These are phyloP conservation scores for Euplagia quadripunctaria DNA, from an alignment of 2,888 invertebrate genomes.

Conservation along the genomic window DNA sequence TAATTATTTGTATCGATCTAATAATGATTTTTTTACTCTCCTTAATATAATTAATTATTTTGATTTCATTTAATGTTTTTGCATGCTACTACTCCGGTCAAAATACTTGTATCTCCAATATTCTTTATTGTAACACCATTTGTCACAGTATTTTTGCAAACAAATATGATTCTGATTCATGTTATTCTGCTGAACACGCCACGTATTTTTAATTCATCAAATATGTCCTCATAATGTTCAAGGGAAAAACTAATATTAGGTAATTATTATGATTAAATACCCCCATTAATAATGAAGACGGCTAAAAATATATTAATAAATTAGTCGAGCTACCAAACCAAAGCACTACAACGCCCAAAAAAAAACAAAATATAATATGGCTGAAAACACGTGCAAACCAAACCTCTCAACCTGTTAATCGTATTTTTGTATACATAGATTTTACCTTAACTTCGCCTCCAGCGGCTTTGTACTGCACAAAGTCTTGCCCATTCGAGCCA, in stretches of 20 bases:
- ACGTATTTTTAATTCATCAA: slow-evolving; percentile 6
- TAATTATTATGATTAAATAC: not conserved
- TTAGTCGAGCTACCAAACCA: slow-evolving; percentile 25
- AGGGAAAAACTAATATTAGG: not conserved
- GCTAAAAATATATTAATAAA: not conserved
- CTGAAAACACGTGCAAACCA: slow-evolving; percentile 39
- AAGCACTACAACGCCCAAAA: slow-evolving; percentile 28
- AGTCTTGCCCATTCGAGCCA: slow-evolving; percentile 96
- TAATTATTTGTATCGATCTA: no score
- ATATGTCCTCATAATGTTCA: slow-evolving; percentile 9
- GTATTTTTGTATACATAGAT: slow-evolving; percentile 21
- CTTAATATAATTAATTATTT: no score
- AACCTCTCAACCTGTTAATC: slow-evolving; percentile 48
- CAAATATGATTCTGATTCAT: no score
- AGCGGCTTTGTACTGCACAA: slow-evolving; percentile 95
- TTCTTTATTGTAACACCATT: no score
- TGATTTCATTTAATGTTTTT: no score
- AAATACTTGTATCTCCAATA: no score
- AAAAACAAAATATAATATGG: slow-evolving; percentile 26
- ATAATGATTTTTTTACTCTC: no score
- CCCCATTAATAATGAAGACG: slow-evolving; percentile 1
- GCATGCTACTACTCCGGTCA: no score
- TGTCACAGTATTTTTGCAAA: no score
- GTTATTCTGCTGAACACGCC: not conserved
- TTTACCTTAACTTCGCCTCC: slow-evolving; percentile 96